Percentiles rank a stretch among this genome's conserved stretches.
Conservation (phyloP, 1,140 invertebrate species). For the Sycophila sp. region DNA sequence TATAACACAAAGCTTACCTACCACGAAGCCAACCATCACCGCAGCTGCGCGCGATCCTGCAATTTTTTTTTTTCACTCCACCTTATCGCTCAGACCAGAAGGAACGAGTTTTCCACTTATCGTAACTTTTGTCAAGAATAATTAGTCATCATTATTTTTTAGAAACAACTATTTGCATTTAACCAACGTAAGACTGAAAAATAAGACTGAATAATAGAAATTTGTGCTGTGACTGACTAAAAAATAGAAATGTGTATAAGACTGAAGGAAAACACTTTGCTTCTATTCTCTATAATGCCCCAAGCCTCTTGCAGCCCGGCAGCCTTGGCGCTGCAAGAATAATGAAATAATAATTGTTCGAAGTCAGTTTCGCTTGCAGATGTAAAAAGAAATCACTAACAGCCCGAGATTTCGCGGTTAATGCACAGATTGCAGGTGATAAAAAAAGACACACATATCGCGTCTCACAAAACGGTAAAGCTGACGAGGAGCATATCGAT, state of each 20-base stretch:
- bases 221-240: too few species aligned
- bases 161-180: too few species aligned
- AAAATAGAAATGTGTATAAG: too few species aligned
- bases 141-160: too few species aligned
- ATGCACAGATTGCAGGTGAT: background rate
- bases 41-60: slow-evolving; percentile 7
- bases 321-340: slow-evolving; percentile 22
- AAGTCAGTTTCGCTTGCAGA: slow-evolving; percentile 28
- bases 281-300: background rate
- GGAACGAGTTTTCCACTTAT: background rate
- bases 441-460: background rate
- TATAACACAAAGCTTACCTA: slow-evolving; percentile 72
- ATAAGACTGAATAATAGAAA: too few species aligned
- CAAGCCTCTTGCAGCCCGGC: slow-evolving; percentile 11
- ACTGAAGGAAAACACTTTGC: background rate
- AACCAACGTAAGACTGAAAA: too few species aligned
- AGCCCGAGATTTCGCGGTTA: slow-evolving; percentile 1
- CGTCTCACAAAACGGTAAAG: background rate
- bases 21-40: slow-evolving; percentile 16
- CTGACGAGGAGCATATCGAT: background rate
- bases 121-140: too few species aligned
- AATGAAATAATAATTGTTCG: slow-evolving; percentile 4
- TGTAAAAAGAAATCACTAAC: slow-evolving; percentile 24
- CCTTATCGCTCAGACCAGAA: background rate
- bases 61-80: background rate